Conservation (phyloP, 1,140 invertebrate genomes). For the Aphaenogaster rudis region DNA sequence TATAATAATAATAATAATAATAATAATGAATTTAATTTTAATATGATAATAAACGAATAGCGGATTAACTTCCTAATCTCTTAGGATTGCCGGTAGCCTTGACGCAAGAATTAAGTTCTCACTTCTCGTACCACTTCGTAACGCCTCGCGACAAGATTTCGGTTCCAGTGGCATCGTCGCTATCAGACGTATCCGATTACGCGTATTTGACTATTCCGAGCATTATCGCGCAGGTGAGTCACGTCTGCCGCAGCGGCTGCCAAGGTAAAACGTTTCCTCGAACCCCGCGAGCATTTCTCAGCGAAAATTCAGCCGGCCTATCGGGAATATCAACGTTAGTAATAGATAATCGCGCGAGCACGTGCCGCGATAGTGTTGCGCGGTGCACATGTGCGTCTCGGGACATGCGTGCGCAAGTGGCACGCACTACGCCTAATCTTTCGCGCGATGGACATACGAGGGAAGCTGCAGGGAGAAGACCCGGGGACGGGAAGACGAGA, state of each 20-base stretch:
- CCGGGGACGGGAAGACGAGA: not conserved
- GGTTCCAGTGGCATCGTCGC: slow-evolving; percentile 10
- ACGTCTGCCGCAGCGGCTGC: slow-evolving; percentile 18
- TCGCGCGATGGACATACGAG: slow-evolving; percentile 17
- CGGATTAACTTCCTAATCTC: not conserved
- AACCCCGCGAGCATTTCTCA: slow-evolving; percentile 33
- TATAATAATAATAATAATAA: not conserved
- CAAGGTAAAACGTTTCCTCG: slow-evolving; percentile 51
- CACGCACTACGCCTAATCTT: slow-evolving; percentile 61
- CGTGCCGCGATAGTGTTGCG: slow-evolving; percentile 52
- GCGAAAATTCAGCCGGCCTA: slow-evolving; percentile 46
- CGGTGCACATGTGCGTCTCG: slow-evolving; percentile 43
- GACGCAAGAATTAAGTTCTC: not conserved
- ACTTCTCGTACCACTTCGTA: not conserved
- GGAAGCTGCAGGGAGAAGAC: slow-evolving; percentile 32
- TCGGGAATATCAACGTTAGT: slow-evolving; percentile 38
- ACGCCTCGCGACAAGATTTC: slow-evolving; percentile 3
- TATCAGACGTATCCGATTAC: slow-evolving; percentile 47
- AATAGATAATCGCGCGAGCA: slow-evolving; percentile 53
- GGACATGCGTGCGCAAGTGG: slow-evolving; percentile 43
- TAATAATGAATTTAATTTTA: not conserved
- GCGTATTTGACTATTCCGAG: slow-evolving; percentile 35
- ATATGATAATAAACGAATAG: not conserved
- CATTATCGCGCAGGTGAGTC: slow-evolving; percentile 55
- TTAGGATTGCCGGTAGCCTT: not conserved